phyloP scores from a whole-genome alignment of 2,888 invertebrate genomes.

The Siphonodentalium dalli region DNA sequence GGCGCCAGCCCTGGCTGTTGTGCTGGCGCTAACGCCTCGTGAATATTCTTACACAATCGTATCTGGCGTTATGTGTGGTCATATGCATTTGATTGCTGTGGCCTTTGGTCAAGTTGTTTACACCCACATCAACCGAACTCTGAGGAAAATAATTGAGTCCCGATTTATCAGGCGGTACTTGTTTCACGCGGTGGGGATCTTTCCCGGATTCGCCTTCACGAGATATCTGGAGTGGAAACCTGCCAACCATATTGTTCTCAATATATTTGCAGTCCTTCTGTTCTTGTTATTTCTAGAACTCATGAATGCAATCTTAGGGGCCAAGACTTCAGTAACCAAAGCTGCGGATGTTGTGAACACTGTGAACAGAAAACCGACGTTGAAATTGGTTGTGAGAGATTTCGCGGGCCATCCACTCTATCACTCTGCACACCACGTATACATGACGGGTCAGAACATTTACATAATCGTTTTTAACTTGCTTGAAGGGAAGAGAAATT shows the following conservation, averaged over 20 bases:
- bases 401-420: constrained; percentile 38
- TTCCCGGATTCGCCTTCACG: constrained; percentile 26
- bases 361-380: constrained; percentile 17
- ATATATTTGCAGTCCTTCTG: constrained; percentile 8
- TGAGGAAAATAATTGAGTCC: constrained; percentile 15
- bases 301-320: too few relatives aligned
- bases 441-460: constrained; percentile 36
- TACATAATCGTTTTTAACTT: constrained; percentile 35
- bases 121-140: constrained; percentile 21
- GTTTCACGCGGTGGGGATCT: constrained; percentile 25
- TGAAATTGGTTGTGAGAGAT: constrained; percentile 33
- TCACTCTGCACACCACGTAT: constrained; percentile 36
- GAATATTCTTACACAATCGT: constrained; percentile 15
- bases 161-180: constrained; percentile 21
- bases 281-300: too few relatives aligned
- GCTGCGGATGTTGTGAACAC: constrained; percentile 24
- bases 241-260: background rate
- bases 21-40: constrained; percentile 12
- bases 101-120: constrained; percentile 29
- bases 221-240: constrained; percentile 25
- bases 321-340: constrained; percentile 20
- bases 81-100: constrained; percentile 27
- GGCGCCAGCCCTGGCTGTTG: constrained; percentile 3
- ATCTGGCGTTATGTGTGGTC: constrained; percentile 25
- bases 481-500: constrained; percentile 31